Evolutionary conservation across 1,140 invertebrate species (phyloP).

Genomic region (Matsumurasca onukii): DNA sequence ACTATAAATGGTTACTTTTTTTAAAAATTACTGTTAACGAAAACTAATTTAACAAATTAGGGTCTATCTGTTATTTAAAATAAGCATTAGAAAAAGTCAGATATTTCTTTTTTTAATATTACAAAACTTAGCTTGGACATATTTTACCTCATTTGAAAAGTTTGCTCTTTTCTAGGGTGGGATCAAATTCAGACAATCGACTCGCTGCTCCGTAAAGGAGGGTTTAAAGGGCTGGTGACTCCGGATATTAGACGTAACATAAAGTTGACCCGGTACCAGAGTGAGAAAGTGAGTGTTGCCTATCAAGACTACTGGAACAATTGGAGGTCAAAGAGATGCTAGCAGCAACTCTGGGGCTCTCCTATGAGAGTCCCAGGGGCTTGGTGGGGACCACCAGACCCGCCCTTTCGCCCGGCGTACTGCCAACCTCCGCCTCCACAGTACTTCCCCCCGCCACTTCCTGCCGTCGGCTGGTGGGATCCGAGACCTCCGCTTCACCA

Average conservation of each 20-base stretch:
- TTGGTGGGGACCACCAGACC: slow-evolving; percentile 19
- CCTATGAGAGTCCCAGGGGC: slow-evolving; percentile 26
- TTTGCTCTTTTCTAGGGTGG: slow-evolving; percentile 73
- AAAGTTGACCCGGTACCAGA: slow-evolving; percentile 93
- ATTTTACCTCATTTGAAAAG: too few relatives aligned
- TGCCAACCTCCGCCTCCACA: slow-evolving; percentile 9
- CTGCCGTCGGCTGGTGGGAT: slow-evolving; percentile 23
- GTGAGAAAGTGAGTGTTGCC: slow-evolving; percentile 79
- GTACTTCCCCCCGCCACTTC: background rate
- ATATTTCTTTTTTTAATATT: too few relatives aligned
- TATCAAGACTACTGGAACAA: slow-evolving; percentile 79
- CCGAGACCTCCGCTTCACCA: slow-evolving; percentile 8
- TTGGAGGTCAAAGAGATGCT: slow-evolving; percentile 59
- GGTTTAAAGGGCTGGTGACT: slow-evolving; percentile 90
- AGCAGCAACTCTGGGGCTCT: slow-evolving; percentile 50
- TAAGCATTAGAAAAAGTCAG: too few relatives aligned
- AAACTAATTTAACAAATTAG: too few relatives aligned
- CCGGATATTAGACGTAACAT: slow-evolving; percentile 83
- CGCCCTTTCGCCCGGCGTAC: background rate
- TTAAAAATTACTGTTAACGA: too few relatives aligned
- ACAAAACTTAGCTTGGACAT: too few relatives aligned
- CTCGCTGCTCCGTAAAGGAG: slow-evolving; percentile 94
- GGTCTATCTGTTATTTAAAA: too few relatives aligned
- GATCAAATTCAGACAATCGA: slow-evolving; percentile 97
- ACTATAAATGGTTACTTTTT: too few relatives aligned